phyloP scores from a whole-genome alignment of 2,113 vertebrate genomes.

The Pelvicachromis taeniatus region DNA sequence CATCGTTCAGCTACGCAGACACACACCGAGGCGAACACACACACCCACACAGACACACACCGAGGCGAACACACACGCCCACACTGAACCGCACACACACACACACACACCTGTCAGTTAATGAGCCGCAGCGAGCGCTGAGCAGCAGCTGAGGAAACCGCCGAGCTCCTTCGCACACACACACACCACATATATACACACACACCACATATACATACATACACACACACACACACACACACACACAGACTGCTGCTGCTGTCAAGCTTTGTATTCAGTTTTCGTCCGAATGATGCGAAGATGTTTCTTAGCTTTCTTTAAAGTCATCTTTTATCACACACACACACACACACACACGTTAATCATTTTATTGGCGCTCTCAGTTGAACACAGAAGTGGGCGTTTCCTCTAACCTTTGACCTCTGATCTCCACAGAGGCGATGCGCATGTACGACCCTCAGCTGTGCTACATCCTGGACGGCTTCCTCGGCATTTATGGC shows the following conservation, averaged over 20 bases:
- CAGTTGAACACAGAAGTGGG: not conserved
- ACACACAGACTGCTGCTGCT: not conserved
- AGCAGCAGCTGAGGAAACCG: too few relatives aligned
- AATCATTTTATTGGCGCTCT: not conserved
- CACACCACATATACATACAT: too few relatives aligned
- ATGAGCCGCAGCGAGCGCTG: too few relatives aligned
- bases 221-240: too few relatives aligned
- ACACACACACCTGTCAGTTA: too few relatives aligned
- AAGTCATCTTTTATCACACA: not conserved
- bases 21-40: too few relatives aligned
- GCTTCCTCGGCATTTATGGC: constrained; percentile 83
- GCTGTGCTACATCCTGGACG: constrained; percentile 86
- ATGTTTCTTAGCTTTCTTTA: not conserved
- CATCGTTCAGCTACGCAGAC: too few relatives aligned
- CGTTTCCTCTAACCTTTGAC: not conserved
- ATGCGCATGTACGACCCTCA: constrained; percentile 68
- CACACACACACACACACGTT: not conserved
- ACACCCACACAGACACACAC: too few relatives aligned
- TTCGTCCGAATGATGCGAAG: not conserved
- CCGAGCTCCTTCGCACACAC: too few relatives aligned
- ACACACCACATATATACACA: too few relatives aligned
- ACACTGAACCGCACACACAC: too few relatives aligned
- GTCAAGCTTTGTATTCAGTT: not conserved
- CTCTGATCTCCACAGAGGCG: constrained; percentile 42
- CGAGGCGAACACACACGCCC: too few relatives aligned